Evolutionary conservation across 2,888 invertebrate genomes (phyloP), one percentile per base, ranked within the genome.

Genomic region (Oxytorus armatus): DNA sequence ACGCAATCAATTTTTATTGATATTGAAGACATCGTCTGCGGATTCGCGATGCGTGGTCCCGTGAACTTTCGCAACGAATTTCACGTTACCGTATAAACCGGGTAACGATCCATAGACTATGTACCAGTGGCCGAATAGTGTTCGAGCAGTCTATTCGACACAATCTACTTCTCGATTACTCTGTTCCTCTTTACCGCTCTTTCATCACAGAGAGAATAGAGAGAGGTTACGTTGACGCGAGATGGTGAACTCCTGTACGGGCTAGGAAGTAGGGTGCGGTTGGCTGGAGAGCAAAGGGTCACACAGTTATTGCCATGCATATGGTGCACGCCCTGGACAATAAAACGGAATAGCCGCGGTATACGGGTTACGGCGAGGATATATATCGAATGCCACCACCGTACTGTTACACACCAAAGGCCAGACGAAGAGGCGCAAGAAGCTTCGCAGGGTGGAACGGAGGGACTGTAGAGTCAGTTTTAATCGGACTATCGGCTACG

Each of bases 221-320:
- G 79, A 53, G 25, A n/a, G 66, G 42, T 29, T n/a, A 47, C 36
- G 33, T 36, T 33, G n/a, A 72, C 49, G 47, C 29, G 68, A 74
- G 51, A 57, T 77, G 63, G 59, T 72, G 51, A 14, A 10, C 18
- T 68, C n/a, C 66, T 39, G 49, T 69, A 65, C 65, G 42, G 51
- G 25, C 49, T 21, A 61, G 11, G 51, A 61, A 39, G 42, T 66
- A 51, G 49, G 69, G 55, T 75, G 83, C 55, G 80, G 83, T 82
- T 84, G 82, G 76, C 77, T 85, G 83, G 83, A 85, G 83, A 82
- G 85, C 72, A 49, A 75, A 84, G 85, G 85, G 83, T 84, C 83
- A 85, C 82, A 86, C 86, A 86, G 89, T 90, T 90, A 90, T 90
- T 89, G 88, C 89, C 85, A 88, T 89, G 89, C 90, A 88, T 89